A percentile compares a stretch with the other conserved stretches of the same genome.
Evolutionary conservation across 1,140 invertebrate species (phyloP).

Genomic region (Ganaspis sp.): DNA sequence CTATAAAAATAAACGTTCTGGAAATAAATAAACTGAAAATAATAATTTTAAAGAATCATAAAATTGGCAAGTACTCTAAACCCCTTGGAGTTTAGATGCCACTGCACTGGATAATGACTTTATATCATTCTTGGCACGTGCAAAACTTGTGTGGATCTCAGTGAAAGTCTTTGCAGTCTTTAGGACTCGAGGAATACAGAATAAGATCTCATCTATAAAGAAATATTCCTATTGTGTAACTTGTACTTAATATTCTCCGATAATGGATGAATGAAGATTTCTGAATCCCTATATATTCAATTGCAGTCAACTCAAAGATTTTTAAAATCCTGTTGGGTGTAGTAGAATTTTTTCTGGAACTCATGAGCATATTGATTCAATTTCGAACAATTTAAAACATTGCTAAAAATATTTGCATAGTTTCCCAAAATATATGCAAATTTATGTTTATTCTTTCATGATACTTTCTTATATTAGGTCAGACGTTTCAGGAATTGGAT

Average conservation of each 20-base stretch:
- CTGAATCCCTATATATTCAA: background rate
- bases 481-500: too few species aligned
- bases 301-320: too few species aligned
- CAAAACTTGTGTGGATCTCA: constrained; percentile 55
- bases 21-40: too few species aligned
- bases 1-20: too few species aligned
- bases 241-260: background rate
- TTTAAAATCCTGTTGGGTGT: background rate
- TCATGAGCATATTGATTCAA: too few species aligned
- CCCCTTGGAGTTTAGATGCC: background rate
- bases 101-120: constrained; percentile 46
- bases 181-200: constrained; percentile 63
- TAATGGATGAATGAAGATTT: background rate
- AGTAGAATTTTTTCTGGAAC: too few species aligned
- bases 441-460: too few species aligned
- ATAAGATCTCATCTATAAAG: constrained; percentile 63
- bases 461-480: too few species aligned
- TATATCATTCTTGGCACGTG: constrained; percentile 66
- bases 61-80: background rate
- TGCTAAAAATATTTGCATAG: too few species aligned
- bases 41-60: too few species aligned
- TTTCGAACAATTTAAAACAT: too few species aligned
- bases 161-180: constrained; percentile 69
- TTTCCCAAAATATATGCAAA: too few species aligned
- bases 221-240: constrained; percentile 69